A percentile compares a stretch with the other conserved stretches of the same genome.
Evolutionary conservation across 2,113 vertebrate genomes (phyloP).

Genomic region (Laticauda colubrina): DNA sequence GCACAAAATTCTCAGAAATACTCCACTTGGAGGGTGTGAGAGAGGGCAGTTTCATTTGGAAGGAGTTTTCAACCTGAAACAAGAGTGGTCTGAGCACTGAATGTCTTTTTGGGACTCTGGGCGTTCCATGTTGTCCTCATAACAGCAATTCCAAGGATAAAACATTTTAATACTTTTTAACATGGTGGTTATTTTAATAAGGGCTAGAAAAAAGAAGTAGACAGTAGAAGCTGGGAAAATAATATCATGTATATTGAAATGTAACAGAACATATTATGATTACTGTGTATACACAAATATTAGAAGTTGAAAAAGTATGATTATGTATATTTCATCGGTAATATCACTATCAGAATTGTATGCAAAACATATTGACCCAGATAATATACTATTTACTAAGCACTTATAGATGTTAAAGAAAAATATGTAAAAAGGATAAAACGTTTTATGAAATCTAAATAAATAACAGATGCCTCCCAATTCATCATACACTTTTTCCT

Average conservation of each 20-base stretch:
- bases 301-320: no score
- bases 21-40: not conserved
- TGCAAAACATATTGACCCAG: no score
- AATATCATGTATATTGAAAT: no score
- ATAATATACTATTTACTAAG: no score
- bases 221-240: no score
- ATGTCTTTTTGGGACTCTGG: not conserved
- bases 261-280: no score
- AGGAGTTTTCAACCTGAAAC: not conserved
- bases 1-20: not conserved
- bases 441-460: not conserved
- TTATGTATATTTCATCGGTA: no score
- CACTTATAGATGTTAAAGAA: no score
- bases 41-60: not conserved
- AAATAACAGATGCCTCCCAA: not conserved
- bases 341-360: no score
- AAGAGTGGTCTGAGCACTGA: not conserved
- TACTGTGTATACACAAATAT: no score
- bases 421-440: not conserved
- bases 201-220: no score
- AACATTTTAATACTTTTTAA: not conserved
- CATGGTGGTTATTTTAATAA: no score
- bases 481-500: not conserved
- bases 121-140: not conserved
- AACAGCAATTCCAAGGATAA: not conserved